phyloP scores from a whole-genome alignment of 1,140 invertebrate species.

The Zaprionus capensis region DNA sequence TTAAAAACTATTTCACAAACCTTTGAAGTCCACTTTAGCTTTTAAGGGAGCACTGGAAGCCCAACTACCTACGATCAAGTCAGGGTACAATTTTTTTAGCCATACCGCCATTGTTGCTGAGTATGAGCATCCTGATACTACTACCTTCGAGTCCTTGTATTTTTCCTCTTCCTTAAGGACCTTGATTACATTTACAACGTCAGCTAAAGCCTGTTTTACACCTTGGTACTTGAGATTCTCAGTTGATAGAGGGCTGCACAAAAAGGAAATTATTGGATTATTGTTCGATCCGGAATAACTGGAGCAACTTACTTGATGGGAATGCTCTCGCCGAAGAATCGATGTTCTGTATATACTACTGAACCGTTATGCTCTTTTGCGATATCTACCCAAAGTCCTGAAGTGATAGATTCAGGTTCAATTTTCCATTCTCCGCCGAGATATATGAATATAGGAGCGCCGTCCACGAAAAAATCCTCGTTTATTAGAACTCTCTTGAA shows the following conservation, averaged over 20 bases:
- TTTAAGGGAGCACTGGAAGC: slow-evolving; percentile 91
- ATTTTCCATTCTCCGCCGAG: slow-evolving; percentile 90
- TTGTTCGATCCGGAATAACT: neutral
- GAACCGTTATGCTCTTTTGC: slow-evolving; percentile 88
- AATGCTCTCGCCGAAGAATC: slow-evolving; percentile 91
- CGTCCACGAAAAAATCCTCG: slow-evolving; percentile 86
- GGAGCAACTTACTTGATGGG: slow-evolving; percentile 87
- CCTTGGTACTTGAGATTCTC: slow-evolving; percentile 89
- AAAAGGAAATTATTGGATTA: neutral
- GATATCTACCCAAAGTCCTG: slow-evolving; percentile 87
- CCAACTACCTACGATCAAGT: slow-evolving; percentile 87
- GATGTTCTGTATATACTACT: slow-evolving; percentile 90
- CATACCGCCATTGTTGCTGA: slow-evolving; percentile 91
- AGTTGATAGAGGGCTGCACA: slow-evolving; percentile 83
- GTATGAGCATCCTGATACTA: slow-evolving; percentile 92
- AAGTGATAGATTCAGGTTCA: slow-evolving; percentile 84
- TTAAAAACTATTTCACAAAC: neutral
- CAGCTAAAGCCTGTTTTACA: slow-evolving; percentile 91
- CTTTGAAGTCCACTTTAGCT: slow-evolving; percentile 88
- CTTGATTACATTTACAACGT: slow-evolving; percentile 89
- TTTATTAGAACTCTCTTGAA: slow-evolving; percentile 86
- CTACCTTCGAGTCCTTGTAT: slow-evolving; percentile 77
- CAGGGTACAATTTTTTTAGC: slow-evolving; percentile 91
- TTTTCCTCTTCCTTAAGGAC: slow-evolving; percentile 85
- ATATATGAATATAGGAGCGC: slow-evolving; percentile 85